Conservation (phyloP, 2,888 invertebrate species). For the Himalopsyche japonica region DNA sequence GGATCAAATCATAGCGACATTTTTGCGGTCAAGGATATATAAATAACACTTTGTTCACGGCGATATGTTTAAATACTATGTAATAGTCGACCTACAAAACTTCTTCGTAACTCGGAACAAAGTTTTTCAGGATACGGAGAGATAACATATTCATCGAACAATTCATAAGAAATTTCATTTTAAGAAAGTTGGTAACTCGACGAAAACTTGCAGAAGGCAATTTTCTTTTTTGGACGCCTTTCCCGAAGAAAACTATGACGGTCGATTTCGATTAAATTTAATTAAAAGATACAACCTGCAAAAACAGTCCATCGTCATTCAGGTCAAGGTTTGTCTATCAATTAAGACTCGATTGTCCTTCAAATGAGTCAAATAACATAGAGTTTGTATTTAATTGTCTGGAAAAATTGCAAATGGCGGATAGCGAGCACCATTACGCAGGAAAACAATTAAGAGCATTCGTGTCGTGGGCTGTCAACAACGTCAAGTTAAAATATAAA, state of each 20-base stretch:
- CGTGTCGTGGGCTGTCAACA: background rate
- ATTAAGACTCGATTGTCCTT: background rate
- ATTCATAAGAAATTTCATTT: background rate
- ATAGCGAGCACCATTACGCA: background rate
- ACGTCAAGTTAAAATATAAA: background rate
- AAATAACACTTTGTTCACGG: background rate
- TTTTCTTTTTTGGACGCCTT: background rate
- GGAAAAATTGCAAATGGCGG: background rate
- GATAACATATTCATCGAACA: background rate
- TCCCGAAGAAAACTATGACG: background rate
- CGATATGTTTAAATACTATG: background rate
- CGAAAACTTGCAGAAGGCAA: background rate
- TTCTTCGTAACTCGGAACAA: background rate
- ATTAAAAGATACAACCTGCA: background rate
- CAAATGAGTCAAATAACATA: background rate
- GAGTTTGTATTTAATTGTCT: background rate
- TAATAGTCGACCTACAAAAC: background rate
- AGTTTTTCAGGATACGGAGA: background rate
- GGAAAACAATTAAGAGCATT: background rate
- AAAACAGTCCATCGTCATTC: background rate
- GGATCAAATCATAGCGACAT: background rate
- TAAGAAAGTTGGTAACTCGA: background rate
- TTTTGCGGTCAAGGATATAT: background rate
- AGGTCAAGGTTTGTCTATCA: background rate
- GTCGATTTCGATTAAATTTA: background rate